Evolutionary conservation across 2,888 invertebrate genomes (phyloP).

Genomic region (Hemistola chrysoprasaria): DNA sequence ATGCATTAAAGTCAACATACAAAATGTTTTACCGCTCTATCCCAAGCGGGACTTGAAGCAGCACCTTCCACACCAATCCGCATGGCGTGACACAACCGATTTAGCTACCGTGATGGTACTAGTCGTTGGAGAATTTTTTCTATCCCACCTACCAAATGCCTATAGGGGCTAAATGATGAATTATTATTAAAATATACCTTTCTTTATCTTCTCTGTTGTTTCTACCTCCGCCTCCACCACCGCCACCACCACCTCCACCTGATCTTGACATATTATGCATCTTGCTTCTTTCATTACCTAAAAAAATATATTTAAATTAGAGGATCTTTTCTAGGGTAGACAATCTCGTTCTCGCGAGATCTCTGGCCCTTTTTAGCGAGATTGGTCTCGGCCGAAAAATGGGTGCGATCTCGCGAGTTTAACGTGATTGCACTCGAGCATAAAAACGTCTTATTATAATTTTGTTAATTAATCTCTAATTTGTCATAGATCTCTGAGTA

Average conservation of each 20-base stretch:
- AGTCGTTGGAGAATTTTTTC: too few relatives aligned
- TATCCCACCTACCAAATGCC: too few relatives aligned
- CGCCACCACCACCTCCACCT: conserved; percentile 39
- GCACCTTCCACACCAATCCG: too few relatives aligned
- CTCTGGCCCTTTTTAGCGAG: conserved; percentile 10
- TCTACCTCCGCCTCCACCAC: conserved; percentile 43
- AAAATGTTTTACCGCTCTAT: too few relatives aligned
- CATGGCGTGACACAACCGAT: too few relatives aligned
- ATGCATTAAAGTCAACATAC: too few relatives aligned
- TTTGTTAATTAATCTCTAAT: too few relatives aligned
- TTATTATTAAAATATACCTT: conserved; percentile 48
- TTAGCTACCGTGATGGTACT: too few relatives aligned
- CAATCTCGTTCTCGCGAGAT: conserved; percentile 1
- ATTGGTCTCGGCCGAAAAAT: conserved; percentile 18
- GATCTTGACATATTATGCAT: conserved; percentile 59
- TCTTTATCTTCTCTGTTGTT: conserved; percentile 70
- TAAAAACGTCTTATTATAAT: conserved; percentile 11
- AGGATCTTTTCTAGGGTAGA: not conserved
- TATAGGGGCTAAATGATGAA: too few relatives aligned
- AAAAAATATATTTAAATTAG: conserved; percentile 15
- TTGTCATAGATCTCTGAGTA: too few relatives aligned
- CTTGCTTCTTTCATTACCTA: conserved; percentile 84
- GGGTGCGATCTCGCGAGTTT: conserved; percentile 20
- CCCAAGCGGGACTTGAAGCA: too few relatives aligned
- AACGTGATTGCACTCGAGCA: conserved; percentile 15